Evolutionary conservation across 1,140 invertebrate species (phyloP).

Genomic region (Theocolax elegans): DNA sequence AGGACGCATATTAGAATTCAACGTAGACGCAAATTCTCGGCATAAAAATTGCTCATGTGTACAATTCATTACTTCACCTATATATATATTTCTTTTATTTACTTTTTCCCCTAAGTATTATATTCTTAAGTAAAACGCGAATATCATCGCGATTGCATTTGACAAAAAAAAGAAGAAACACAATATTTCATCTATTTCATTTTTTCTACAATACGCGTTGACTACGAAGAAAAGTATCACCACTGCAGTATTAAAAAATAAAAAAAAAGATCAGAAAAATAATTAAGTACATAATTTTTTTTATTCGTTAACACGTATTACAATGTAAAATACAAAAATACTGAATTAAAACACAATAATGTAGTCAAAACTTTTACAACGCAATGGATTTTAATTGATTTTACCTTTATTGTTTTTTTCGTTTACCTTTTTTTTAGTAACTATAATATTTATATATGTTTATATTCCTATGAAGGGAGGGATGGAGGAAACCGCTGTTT

Average conservation of each 20-base stretch:
- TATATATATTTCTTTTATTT: slow-evolving; percentile 9
- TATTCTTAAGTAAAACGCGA: too few relatives aligned
- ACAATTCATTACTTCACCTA: slow-evolving; percentile 26
- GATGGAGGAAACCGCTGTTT: slow-evolving; percentile 43
- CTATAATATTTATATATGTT: slow-evolving; percentile 36
- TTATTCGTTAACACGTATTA: slow-evolving; percentile 54
- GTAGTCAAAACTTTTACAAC: slow-evolving; percentile 25
- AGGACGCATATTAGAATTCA: slow-evolving; percentile 38
- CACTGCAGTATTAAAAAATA: slow-evolving; percentile 50
- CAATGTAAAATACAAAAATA: slow-evolving; percentile 67
- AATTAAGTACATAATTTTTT: slow-evolving; percentile 60
- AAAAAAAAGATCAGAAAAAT: slow-evolving; percentile 3
- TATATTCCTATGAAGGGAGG: slow-evolving; percentile 51
- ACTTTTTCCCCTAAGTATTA: background rate
- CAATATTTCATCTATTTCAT: background rate
- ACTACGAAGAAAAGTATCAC: slow-evolving; percentile 59
- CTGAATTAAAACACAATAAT: slow-evolving; percentile 60
- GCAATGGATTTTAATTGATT: slow-evolving; percentile 14
- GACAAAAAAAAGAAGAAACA: slow-evolving; percentile 11
- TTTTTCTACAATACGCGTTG: slow-evolving; percentile 1
- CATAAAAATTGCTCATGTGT: slow-evolving; percentile 15
- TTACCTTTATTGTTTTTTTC: slow-evolving; percentile 14
- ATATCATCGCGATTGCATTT: too few relatives aligned
- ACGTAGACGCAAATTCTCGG: slow-evolving; percentile 29
- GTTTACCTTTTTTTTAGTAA: background rate